Evolutionary conservation across 2,888 invertebrate genomes (phyloP).

Genomic region (Dioctria linearis): DNA sequence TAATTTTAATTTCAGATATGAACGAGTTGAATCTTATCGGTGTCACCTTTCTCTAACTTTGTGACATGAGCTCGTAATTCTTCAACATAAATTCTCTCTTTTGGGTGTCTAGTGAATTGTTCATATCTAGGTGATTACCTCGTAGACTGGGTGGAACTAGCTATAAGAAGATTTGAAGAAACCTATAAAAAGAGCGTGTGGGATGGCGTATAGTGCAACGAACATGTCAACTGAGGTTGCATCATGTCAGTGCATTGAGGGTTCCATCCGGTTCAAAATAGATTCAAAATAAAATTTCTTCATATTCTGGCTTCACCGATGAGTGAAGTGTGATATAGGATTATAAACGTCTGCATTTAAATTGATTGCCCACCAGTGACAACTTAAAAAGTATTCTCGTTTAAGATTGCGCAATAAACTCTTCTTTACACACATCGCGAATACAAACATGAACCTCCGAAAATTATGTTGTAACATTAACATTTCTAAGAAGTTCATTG

Average conservation of each 20-base stretch:
- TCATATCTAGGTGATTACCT: slow-evolving; percentile 9
- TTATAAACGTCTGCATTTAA: slow-evolving; percentile 18
- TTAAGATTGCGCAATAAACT: neutral
- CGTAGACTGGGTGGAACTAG: slow-evolving; percentile 1
- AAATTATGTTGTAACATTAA: slow-evolving; percentile 13
- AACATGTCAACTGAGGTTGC: neutral
- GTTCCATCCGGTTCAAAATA: slow-evolving; percentile 13
- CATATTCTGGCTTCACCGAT: neutral
- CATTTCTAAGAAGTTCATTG: slow-evolving; percentile 12
- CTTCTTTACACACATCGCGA: neutral
- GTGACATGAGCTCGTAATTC: slow-evolving; percentile 32
- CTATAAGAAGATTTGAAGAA: slow-evolving; percentile 10
- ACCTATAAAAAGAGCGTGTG: slow-evolving; percentile 16
- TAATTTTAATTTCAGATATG: slow-evolving; percentile 12
- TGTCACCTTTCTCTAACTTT: slow-evolving; percentile 26
- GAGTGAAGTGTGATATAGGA: neutral
- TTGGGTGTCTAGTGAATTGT: slow-evolving; percentile 23
- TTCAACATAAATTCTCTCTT: slow-evolving; percentile 31
- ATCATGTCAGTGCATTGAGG: neutral
- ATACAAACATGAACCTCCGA: neutral
- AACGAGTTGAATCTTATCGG: slow-evolving; percentile 32
- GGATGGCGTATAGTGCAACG: neutral
- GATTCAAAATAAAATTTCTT: slow-evolving; percentile 10
- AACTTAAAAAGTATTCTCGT: neutral
- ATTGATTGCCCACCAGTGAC: slow-evolving; percentile 24